Base-by-base conservation (phyloP, 2,888 invertebrate species). In the Rhorus exstirpatorius region DNA sequence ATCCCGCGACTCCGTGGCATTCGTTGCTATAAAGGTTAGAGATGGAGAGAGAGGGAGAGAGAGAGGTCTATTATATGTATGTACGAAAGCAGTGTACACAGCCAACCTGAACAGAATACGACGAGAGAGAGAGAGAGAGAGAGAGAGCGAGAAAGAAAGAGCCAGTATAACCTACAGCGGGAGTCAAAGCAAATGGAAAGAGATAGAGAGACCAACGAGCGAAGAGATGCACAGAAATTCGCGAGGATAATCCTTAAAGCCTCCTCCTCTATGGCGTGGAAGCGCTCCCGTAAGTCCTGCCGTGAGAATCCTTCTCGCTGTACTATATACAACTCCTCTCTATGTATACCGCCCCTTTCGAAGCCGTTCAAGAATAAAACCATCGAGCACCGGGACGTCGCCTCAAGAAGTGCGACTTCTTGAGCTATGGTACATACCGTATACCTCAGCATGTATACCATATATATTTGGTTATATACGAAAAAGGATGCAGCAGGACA, bases 191-290 rank as follows among this genome's bases (percentile, higher is more conserved):
- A 38, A 67, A 60, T 53, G 68, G 12, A 49, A 26, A 41, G 55
- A 49, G 67, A 55, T 19, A 79, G 53, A 24, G 67, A 41, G 71
- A 61, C 79, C 72, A 60, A 31, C 67, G 53, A 80, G 35, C 53
- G 58, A 76, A 79, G 65, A 75, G 77, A 79, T 76, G 79, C 72
- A 79, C 68, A 31, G 79, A 83, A 83, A 84, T 83, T 80, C 75
- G 68, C 78, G 83, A 65, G 81, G 78, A 83, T 78, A 81, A 84
- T 81, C 81, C 80, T 65, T 76, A 79, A 76, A 83, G 70, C 76
- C 79, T 38, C 46, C 61, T 68, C 71, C 35, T 44, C 70, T 35
- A 41, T 49, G 55, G 38, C 41, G 19, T 8, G 60, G 68, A 49
- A 61, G 17, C 41, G 68, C 63, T 24, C 46, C 46, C 67, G 79